phyloP scores from a whole-genome alignment of 2,888 invertebrate genomes.

The Protophormia terraenovae region DNA sequence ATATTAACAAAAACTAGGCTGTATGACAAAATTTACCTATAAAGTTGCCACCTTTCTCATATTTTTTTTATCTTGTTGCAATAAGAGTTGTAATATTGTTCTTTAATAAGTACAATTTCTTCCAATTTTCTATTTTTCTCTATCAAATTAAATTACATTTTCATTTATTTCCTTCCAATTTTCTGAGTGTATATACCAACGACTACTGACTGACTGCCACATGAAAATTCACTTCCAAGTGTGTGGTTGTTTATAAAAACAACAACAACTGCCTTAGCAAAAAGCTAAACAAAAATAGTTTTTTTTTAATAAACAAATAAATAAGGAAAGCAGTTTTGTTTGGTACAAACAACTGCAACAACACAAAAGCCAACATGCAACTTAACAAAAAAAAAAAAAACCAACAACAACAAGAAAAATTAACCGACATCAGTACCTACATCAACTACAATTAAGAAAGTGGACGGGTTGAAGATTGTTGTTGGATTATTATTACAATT shows the following conservation, averaged over 20 bases:
- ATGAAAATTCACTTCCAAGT: constrained; percentile 35
- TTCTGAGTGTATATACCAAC: not conserved
- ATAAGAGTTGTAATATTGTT: too few relatives aligned
- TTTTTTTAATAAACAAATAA: constrained; percentile 53
- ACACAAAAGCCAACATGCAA: constrained; percentile 45
- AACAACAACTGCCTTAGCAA: constrained; percentile 7
- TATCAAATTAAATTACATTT: too few relatives aligned
- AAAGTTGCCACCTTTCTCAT: too few relatives aligned
- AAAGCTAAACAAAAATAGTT: constrained; percentile 4
- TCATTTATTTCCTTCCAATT: constrained; percentile 17
- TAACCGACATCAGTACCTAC: constrained; percentile 66
- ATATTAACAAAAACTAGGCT: too few relatives aligned
- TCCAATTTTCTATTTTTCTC: too few relatives aligned
- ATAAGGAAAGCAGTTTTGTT: constrained; percentile 52
- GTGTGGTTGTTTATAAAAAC: constrained; percentile 44
- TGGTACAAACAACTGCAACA: constrained; percentile 26
- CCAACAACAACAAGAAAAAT: constrained; percentile 31
- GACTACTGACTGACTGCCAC: not conserved
- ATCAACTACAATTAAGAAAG: constrained; percentile 68
- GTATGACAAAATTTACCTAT: too few relatives aligned
- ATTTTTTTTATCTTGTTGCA: too few relatives aligned
- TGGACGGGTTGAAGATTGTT: constrained; percentile 63
- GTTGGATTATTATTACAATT: constrained; percentile 51
- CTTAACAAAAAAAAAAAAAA: constrained; percentile 22
- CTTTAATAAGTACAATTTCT: too few relatives aligned